Conservation (phyloP, 2,797 vertebrate genomes). For the Coilia nasus region DNA sequence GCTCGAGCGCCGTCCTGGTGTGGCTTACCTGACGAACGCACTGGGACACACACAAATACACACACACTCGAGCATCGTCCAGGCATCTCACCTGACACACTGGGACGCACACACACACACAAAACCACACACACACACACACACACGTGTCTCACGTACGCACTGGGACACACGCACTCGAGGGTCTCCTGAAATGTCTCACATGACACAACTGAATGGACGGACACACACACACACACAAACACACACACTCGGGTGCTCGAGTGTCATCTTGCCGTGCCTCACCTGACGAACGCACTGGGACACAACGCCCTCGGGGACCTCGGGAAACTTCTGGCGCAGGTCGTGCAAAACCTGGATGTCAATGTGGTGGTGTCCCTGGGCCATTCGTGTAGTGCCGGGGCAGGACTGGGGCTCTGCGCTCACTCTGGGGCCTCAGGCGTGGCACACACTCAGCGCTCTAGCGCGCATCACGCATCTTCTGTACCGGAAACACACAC, state of each 20-base stretch:
- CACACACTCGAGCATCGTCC: too few relatives aligned
- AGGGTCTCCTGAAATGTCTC: too few relatives aligned
- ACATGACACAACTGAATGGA: too few relatives aligned
- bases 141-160: background rate
- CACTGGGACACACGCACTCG: background rate
- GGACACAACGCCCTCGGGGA: conserved; percentile 96
- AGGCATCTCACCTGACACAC: too few relatives aligned
- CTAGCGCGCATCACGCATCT: conserved; percentile 82
- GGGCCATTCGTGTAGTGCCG: conserved; percentile 99
- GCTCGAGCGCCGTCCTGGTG: too few relatives aligned
- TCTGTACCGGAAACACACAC: conserved; percentile 69
- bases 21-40: too few relatives aligned
- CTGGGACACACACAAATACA: too few relatives aligned
- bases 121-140: too few relatives aligned
- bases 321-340: conserved; percentile 98
- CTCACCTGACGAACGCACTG: conserved; percentile 96
- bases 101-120: too few relatives aligned
- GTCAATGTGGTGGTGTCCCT: conserved; percentile 99
- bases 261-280: too few relatives aligned
- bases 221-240: background rate
- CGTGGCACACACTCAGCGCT: conserved; percentile 70
- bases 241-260: background rate
- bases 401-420: conserved; percentile 77
- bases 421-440: conserved; percentile 72
- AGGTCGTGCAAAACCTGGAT: conserved; percentile 99